Conservation (phyloP, 2,888 invertebrate genomes). For the Parasteatoda lunata region DNA sequence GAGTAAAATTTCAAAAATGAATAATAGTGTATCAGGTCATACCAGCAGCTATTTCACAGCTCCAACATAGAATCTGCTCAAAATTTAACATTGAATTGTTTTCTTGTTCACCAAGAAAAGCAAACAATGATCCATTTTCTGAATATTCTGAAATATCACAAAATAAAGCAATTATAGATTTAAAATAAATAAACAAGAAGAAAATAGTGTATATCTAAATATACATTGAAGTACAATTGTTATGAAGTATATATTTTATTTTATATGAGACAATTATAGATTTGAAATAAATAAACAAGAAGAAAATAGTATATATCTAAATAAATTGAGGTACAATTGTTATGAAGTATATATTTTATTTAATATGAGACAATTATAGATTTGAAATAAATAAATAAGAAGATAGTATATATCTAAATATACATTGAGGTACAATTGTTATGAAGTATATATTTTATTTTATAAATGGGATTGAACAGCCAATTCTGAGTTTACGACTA, state of each 20-base stretch:
- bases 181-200: neutral
- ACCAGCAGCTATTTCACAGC: slow-evolving; percentile 68
- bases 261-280: neutral
- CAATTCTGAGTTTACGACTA: too few relatives aligned
- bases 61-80: slow-evolving; percentile 68
- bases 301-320: neutral
- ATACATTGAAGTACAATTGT: too few relatives aligned
- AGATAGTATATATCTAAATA: too few relatives aligned
- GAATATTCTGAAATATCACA: slow-evolving; percentile 56
- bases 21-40: neutral
- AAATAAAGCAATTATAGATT: neutral
- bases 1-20: too few relatives aligned
- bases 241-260: too few relatives aligned
- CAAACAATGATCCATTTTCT: slow-evolving; percentile 68
- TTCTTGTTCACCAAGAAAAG: slow-evolving; percentile 65
- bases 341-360: too few relatives aligned
- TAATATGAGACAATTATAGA: neutral
- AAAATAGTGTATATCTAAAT: neutral
- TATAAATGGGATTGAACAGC: too few relatives aligned
- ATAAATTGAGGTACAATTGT: too few relatives aligned
- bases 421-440: too few relatives aligned
- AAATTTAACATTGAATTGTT: slow-evolving; percentile 68
- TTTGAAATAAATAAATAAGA: neutral
- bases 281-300: neutral
- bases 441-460: too few relatives aligned